Conservation (phyloP, 1,140 invertebrate species). For the Anastrepha obliqua region DNA sequence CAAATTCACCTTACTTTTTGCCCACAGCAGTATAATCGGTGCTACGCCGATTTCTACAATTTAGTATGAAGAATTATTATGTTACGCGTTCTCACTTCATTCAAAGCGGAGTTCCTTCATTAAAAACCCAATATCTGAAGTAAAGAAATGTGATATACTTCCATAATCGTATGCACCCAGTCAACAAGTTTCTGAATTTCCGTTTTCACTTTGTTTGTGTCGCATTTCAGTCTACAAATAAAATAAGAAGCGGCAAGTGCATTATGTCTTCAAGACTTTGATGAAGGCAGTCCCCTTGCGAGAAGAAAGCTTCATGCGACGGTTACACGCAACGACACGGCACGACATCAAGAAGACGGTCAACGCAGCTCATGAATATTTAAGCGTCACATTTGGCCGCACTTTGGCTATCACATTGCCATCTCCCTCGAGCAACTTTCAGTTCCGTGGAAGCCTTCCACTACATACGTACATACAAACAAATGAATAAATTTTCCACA, state of each 20-base stretch:
- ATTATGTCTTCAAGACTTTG: slow-evolving; percentile 21
- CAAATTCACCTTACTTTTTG: too few relatives aligned
- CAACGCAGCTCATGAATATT: slow-evolving; percentile 70
- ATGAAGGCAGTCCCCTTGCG: neutral
- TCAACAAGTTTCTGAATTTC: slow-evolving; percentile 2
- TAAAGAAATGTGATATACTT: neutral
- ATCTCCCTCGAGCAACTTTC: neutral
- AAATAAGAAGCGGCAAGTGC: slow-evolving; percentile 53
- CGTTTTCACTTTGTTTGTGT: slow-evolving; percentile 13
- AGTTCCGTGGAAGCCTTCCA: neutral
- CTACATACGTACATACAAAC: neutral
- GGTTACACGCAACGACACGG: neutral
- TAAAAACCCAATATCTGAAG: neutral
- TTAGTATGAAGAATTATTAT: neutral
- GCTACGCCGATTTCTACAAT: neutral
- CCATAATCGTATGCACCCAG: slow-evolving; percentile 45
- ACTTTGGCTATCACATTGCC: slow-evolving; percentile 63
- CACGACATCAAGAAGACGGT: slow-evolving; percentile 10
- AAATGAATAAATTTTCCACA: slow-evolving; percentile 10
- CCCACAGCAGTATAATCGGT: too few relatives aligned
- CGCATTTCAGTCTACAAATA: slow-evolving; percentile 16
- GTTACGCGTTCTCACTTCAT: too few relatives aligned
- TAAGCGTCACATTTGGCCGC: slow-evolving; percentile 74
- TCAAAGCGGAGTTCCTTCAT: neutral
- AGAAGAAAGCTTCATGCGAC: neutral